These are phyloP conservation scores for Nymphalis c-album DNA, from an alignment of 2,888 invertebrate genomes.

Conservation along the genomic window DNA sequence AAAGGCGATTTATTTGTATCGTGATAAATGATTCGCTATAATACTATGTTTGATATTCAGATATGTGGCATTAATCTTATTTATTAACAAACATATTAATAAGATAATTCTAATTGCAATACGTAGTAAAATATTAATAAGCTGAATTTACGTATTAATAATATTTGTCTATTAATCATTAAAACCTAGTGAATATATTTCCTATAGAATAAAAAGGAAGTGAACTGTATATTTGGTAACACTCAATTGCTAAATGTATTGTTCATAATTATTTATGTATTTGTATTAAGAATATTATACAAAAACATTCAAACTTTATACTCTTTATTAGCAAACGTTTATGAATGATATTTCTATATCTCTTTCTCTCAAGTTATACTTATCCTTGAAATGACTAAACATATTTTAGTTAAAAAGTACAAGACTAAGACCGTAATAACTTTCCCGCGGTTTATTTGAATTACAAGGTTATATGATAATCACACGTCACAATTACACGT, in stretches of 20 bases:
- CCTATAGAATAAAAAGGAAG: neutral
- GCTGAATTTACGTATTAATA: neutral
- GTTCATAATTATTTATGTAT: neutral
- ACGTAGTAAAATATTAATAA: neutral
- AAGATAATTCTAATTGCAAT: neutral
- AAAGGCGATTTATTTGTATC: neutral
- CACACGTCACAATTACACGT: too few relatives aligned
- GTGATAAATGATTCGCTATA: constrained; percentile 39
- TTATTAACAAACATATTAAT: neutral
- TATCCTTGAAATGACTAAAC: neutral
- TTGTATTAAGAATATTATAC: neutral
- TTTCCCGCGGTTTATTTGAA: too few relatives aligned
- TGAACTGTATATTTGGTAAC: constrained; percentile 2
- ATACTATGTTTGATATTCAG: constrained; percentile 48
- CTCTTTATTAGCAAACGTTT: neutral
- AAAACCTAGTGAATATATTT: neutral
- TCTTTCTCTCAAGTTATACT: neutral
- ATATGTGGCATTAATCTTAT: constrained; percentile 34
- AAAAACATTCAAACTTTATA: neutral
- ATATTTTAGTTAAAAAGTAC: neutral
- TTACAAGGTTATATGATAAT: too few relatives aligned
- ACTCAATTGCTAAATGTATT: neutral
- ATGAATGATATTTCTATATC: neutral
- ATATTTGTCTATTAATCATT: neutral
- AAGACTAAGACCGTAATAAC: too few relatives aligned